These are phyloP conservation scores for Pachyseris speciosa DNA, from an alignment of 64 coral and sea anemone species.

Conservation along the genomic window DNA sequence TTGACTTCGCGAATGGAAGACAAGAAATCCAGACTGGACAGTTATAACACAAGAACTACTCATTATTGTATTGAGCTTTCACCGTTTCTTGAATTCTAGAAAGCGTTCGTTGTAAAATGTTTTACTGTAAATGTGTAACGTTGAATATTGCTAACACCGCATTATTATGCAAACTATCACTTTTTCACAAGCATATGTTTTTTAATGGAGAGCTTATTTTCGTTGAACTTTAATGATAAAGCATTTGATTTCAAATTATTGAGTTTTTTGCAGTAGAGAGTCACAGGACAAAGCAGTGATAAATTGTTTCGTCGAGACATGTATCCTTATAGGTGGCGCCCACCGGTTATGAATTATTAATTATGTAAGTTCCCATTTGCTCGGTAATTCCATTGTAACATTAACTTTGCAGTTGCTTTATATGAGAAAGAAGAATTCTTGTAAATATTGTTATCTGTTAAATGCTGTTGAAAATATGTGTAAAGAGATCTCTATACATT, in stretches of 20 bases:
- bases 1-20: slow-evolving; percentile 3
- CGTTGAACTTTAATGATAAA: neutral
- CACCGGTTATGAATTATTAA: slow-evolving; percentile 3
- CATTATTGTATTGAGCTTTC: neutral
- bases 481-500: neutral
- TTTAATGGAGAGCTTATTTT: slow-evolving; percentile 7
- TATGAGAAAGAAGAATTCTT: neutral
- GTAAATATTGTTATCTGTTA: neutral
- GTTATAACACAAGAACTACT: neutral
- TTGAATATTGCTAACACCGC: neutral
- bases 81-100: neutral
- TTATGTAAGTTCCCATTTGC: neutral
- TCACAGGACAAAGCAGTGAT: neutral
- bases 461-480: slow-evolving; percentile 34
- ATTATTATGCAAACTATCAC: neutral
- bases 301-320: slow-evolving; percentile 15
- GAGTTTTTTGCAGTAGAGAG: neutral
- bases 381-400: neutral
- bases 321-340: neutral
- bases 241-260: neutral
- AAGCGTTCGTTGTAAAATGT: neutral
- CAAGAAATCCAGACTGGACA: neutral
- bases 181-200: neutral
- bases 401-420: neutral
- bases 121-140: neutral